Percentiles rank a stretch among this genome's conserved stretches.
phyloP scores from a whole-genome alignment of 2,888 invertebrate genomes.

The Phyllotreta striolata region DNA sequence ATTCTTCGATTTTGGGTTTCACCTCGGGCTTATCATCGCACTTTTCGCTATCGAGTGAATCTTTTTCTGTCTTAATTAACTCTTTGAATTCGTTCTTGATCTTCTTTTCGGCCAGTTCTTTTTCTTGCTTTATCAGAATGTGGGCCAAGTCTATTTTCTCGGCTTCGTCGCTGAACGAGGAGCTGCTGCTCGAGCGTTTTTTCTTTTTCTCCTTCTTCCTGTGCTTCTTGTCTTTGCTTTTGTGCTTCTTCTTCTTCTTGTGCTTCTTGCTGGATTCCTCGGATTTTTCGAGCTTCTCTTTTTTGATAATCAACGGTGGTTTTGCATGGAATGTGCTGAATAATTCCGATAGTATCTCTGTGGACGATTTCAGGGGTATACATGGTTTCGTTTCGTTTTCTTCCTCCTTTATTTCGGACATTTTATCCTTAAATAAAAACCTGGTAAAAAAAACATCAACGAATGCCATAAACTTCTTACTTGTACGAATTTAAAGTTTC shows the following conservation, averaged over 20 bases:
- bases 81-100: constrained; percentile 54
- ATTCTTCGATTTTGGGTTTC: constrained; percentile 68
- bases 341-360: constrained; percentile 83
- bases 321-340: constrained; percentile 81
- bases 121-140: constrained; percentile 57
- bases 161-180: constrained; percentile 27
- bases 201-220: constrained; percentile 63
- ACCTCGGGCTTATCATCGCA: constrained; percentile 52
- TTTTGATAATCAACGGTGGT: constrained; percentile 65
- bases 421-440: background rate
- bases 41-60: constrained; percentile 25
- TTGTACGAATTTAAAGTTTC: too few relatives aligned
- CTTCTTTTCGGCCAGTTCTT: constrained; percentile 52
- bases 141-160: constrained; percentile 54
- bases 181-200: constrained; percentile 54
- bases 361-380: constrained; percentile 69
- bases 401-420: constrained; percentile 29
- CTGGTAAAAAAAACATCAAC: too few relatives aligned
- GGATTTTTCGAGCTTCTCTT: constrained; percentile 53
- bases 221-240: constrained; percentile 67
- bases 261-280: constrained; percentile 42
- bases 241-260: constrained; percentile 69
- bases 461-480: too few relatives aligned
- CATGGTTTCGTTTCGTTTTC: constrained; percentile 48
- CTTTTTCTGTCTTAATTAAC: constrained; percentile 34